A percentile compares a stretch with the other conserved stretches of the same genome.
phyloP scores from a whole-genome alignment of 2,113 vertebrate species.

The Lepus americanus region DNA sequence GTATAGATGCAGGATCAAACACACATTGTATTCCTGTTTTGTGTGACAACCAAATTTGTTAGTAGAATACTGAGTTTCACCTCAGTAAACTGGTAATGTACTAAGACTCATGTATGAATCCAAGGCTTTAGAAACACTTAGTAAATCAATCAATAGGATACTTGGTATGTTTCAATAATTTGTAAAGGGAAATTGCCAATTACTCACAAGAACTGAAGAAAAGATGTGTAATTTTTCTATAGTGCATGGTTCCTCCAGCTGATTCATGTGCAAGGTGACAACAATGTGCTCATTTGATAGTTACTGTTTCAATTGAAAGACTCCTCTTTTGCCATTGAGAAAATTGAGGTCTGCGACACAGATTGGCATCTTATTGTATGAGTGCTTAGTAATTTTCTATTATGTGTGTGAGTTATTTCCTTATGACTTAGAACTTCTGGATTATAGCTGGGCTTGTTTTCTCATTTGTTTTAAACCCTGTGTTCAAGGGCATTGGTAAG shows the following conservation, averaged over 20 bases:
- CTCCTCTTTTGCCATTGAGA: not conserved
- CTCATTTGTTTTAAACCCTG: not conserved
- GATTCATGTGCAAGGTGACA: not conserved
- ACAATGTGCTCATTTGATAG: not conserved
- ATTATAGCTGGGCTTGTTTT: not conserved
- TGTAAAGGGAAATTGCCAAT: constrained; percentile 18
- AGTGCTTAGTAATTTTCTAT: not conserved
- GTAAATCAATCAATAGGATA: not conserved
- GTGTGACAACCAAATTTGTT: not conserved
- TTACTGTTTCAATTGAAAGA: not conserved
- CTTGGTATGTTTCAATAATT: constrained; percentile 13
- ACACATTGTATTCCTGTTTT: not conserved
- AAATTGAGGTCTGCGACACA: not conserved
- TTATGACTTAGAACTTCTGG: not conserved
- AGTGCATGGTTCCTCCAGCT: not conserved
- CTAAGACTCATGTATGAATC: not conserved
- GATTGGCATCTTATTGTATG: not conserved
- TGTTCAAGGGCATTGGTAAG: not conserved
- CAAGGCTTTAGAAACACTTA: not conserved
- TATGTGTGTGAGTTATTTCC: not conserved
- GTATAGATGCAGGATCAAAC: not conserved
- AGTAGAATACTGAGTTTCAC: not conserved
- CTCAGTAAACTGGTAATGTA: not conserved
- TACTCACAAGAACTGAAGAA: not conserved
- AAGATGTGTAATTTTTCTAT: not conserved